Evolutionary conservation across 2,113 vertebrate genomes (phyloP), one percentile per base, ranked within the genome.

Genomic region (Circaetus cinerascens): DNA sequence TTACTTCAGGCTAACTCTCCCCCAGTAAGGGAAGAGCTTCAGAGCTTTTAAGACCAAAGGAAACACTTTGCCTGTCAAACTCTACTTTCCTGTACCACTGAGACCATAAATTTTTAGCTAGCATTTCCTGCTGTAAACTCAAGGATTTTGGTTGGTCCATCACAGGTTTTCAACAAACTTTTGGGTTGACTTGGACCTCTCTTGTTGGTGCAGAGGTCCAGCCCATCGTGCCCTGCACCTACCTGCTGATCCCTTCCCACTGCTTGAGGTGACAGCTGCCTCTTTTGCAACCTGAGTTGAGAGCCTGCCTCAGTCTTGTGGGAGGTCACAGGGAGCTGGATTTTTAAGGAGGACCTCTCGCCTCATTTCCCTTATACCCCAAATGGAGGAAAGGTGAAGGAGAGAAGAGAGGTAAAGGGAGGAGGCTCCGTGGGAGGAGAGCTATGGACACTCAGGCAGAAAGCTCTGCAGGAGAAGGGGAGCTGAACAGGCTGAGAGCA

Each of bases 1-100:
- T 53, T 53, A 73, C 59, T 78, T 77, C 77, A 93, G 43, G 15
- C 51, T 85, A 79, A 79, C 55, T 89, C 69, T 69, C n/a, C 34
- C n/a, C 41, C 87, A 79, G 15, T 27, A 91, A 88, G 38, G 46
- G 34, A 91, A 91, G 40, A 94, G 32, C 23, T 91, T 64, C 9
- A 4, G 30, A 89, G 56, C 64, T 93, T 90, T 96, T 79, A 87
- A 89, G 73, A 81, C 53, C 60, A 64, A 91, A 76, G 36, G 80
- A 95, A 95, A 78, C 48, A 82, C 27, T 89, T 68, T 59, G 73
- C 88, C 86, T 88, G 63, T 82, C 93, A 93, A 85, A 53, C n/a
- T 79, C 57, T 36, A 57, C 69, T 94, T 87, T 76, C 27, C 77
- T 71, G n/a, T 34, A n/a, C 50, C 76, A 46, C 45, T 55, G 62